Conservation (phyloP, 2,113 vertebrate genomes). For the Cephalopterus ornatus region DNA sequence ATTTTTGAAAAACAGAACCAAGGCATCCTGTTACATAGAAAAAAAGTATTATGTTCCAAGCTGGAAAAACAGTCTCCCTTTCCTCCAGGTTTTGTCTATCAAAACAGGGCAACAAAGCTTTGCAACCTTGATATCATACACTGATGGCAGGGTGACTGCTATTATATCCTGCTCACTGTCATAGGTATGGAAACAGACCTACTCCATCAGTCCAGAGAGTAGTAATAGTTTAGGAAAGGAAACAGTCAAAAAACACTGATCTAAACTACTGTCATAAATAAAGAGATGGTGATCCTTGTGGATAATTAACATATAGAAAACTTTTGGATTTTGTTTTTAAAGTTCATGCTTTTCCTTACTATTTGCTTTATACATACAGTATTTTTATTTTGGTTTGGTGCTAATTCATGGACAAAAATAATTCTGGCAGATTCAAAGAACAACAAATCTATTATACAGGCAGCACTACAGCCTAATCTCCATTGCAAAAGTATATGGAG, state of each 20-base stretch:
- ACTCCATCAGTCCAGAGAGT: background rate
- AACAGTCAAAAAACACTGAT: background rate
- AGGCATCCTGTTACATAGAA: background rate
- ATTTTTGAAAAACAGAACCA: background rate
- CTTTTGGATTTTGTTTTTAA: background rate
- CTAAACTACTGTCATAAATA: background rate
- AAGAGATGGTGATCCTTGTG: accelerated
- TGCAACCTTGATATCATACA: background rate
- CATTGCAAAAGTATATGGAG: background rate
- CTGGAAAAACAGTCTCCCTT: background rate
- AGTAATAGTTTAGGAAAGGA: background rate
- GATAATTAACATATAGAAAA: background rate
- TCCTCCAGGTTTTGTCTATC: background rate
- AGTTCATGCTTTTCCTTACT: background rate
- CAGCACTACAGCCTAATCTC: background rate
- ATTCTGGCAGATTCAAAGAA: background rate
- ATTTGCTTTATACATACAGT: background rate
- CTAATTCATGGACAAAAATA: background rate
- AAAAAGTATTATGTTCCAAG: accelerated
- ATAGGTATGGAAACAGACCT: background rate
- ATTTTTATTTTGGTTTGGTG: background rate
- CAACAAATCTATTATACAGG: background rate
- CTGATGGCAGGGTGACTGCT: background rate
- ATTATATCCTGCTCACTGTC: background rate
- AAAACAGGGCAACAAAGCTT: background rate